Conservation (phyloP, 2,888 invertebrate species). For the Abrostola triplasia region DNA sequence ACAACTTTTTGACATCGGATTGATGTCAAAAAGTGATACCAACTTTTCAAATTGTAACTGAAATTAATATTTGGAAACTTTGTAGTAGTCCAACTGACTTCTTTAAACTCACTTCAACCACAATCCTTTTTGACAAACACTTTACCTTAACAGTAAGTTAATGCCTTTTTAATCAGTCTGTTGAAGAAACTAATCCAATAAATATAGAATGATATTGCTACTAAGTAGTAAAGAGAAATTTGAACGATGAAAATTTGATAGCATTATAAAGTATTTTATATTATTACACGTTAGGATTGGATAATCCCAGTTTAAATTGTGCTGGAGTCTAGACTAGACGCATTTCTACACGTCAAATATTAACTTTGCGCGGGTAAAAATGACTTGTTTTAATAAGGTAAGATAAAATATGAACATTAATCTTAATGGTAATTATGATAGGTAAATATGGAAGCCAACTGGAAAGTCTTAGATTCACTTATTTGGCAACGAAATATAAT, state of each 20-base stretch:
- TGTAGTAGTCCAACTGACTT: too few relatives aligned
- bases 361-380: slow-evolving; percentile 7
- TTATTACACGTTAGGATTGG: slow-evolving; percentile 40
- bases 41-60: too few relatives aligned
- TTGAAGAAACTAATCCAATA: not conserved
- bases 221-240: slow-evolving; percentile 13
- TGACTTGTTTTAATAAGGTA: not conserved
- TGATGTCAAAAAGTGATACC: too few relatives aligned
- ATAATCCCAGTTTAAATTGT: slow-evolving; percentile 56
- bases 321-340: slow-evolving; percentile 57
- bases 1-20: too few relatives aligned
- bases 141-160: too few relatives aligned
- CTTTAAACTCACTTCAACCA: too few relatives aligned
- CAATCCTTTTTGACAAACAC: too few relatives aligned
- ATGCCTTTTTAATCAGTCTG: not conserved
- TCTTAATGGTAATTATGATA: too few relatives aligned
- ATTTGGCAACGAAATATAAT: too few relatives aligned
- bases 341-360: slow-evolving; percentile 3
- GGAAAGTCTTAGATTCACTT: too few relatives aligned
- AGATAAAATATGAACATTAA: not conserved
- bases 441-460: too few relatives aligned
- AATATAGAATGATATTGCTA: slow-evolving; percentile 10
- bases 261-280: slow-evolving; percentile 33
- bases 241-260: slow-evolving; percentile 34
- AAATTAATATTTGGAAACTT: too few relatives aligned